phyloP scores from a whole-genome alignment of 2,113 vertebrate genomes.

The Australoheros scitulus region DNA sequence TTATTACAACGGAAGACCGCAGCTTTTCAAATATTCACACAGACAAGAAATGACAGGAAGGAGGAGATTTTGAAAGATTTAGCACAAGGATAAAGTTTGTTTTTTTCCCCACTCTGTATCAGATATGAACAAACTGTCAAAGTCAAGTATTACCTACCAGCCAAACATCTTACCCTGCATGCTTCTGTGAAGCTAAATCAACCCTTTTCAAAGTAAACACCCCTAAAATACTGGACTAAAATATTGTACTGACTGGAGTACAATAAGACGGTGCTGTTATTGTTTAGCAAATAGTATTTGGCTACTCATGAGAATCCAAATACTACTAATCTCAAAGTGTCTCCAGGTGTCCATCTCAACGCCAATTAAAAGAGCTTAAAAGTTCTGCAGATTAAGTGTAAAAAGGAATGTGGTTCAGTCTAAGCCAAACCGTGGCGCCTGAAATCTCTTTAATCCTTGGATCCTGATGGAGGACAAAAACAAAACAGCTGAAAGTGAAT shows the following conservation, averaged over 20 bases:
- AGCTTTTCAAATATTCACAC: constrained; percentile 37
- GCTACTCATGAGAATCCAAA: background rate
- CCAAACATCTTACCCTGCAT: background rate
- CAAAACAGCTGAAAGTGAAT: background rate
- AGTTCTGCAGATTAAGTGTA: background rate
- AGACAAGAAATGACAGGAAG: constrained; percentile 1
- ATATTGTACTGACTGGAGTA: background rate
- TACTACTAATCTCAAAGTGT: background rate
- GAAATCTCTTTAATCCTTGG: background rate
- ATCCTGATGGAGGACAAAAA: background rate
- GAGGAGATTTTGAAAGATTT: constrained; percentile 4
- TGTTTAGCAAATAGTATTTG: background rate
- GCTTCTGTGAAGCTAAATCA: background rate
- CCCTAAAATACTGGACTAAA: background rate
- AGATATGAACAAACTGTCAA: constrained; percentile 1
- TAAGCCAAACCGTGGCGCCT: background rate
- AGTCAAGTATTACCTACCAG: background rate
- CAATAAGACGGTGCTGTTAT: background rate
- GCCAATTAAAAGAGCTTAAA: background rate
- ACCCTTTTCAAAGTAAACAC: background rate
- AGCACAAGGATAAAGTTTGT: background rate
- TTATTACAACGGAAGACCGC: constrained; percentile 29
- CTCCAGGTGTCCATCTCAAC: background rate
- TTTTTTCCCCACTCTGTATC: background rate
- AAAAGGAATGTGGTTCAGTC: background rate